Conservation (phyloP, 2,888 invertebrate species). For the Agonopterix arenella region DNA sequence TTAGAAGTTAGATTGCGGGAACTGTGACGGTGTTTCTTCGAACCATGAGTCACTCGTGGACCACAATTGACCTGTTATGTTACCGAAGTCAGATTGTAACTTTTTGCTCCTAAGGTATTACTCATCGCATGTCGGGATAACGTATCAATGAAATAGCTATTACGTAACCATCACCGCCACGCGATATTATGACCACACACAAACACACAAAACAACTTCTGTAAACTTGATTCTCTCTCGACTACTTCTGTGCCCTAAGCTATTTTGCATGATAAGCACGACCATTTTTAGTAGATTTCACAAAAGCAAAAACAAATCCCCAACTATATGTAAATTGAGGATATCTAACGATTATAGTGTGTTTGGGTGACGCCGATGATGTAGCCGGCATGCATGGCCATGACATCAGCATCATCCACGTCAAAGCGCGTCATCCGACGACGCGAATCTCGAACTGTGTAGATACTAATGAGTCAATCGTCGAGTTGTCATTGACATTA, state of each 20-base stretch:
- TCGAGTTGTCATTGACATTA: slow-evolving; percentile 33
- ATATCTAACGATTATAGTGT: slow-evolving; percentile 13
- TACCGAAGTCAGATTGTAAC: slow-evolving; percentile 24
- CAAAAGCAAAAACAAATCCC: too few species aligned
- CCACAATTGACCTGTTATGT: slow-evolving; percentile 43
- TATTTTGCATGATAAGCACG: too few species aligned
- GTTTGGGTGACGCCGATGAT: slow-evolving; percentile 34
- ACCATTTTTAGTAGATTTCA: too few species aligned
- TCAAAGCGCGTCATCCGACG: slow-evolving; percentile 57
- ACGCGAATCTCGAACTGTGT: slow-evolving; percentile 44
- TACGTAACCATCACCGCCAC: slow-evolving; percentile 24
- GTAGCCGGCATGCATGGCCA: slow-evolving; percentile 40
- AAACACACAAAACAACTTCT: too few species aligned
- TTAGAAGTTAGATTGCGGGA: slow-evolving; percentile 34
- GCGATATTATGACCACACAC: too few species aligned
- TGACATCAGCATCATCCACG: slow-evolving; percentile 63
- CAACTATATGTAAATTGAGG: neutral
- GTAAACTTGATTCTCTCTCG: too few species aligned
- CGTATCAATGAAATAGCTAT: slow-evolving; percentile 46
- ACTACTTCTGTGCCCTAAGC: too few species aligned
- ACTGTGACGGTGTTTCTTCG: slow-evolving; percentile 58
- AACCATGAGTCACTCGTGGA: slow-evolving; percentile 49
- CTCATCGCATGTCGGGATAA: slow-evolving; percentile 51
- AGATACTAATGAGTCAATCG: slow-evolving; percentile 48
- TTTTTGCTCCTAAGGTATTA: slow-evolving; percentile 53